phyloP scores from a whole-genome alignment of 37 sponge, comb jelly and placozoan genomes.

The Petrosia ficiformis region DNA sequence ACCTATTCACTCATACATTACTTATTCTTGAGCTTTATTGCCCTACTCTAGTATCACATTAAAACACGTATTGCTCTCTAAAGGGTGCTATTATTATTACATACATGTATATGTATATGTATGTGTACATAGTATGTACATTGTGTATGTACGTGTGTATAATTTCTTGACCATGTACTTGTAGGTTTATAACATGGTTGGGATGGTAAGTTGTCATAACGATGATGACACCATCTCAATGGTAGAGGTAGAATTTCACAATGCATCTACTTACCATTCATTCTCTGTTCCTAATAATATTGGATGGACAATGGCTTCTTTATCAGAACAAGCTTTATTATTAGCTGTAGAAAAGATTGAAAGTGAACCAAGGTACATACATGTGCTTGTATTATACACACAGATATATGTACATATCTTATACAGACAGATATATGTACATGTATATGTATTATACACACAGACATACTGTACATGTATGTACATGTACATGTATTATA shows the following conservation, averaged over 20 bases:
- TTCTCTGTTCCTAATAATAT: conserved; percentile 59
- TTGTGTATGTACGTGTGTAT: no score
- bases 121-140: not conserved
- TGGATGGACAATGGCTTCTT: conserved; percentile 61
- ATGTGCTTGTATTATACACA: not conserved
- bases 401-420: no score
- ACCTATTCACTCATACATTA: no score
- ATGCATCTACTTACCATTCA: conserved; percentile 56
- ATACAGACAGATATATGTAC: no score
- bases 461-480: no score
- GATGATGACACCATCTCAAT: conserved; percentile 40
- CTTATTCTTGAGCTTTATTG: no score
- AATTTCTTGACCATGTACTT: no score
- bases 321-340: conserved; percentile 44
- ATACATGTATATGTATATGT: not conserved
- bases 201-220: conserved; percentile 67
- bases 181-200: conserved; percentile 81
- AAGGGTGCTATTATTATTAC: no score
- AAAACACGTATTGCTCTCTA: no score
- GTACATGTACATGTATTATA: no score
- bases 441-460: no score
- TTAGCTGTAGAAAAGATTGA: conserved; percentile 50
- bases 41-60: no score
- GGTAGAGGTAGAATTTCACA: conserved; percentile 79
- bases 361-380: conserved; percentile 35